Base-by-base conservation (phyloP, 92 coral and sea anemone genomes). In the Phenganax stokvisi region DNA sequence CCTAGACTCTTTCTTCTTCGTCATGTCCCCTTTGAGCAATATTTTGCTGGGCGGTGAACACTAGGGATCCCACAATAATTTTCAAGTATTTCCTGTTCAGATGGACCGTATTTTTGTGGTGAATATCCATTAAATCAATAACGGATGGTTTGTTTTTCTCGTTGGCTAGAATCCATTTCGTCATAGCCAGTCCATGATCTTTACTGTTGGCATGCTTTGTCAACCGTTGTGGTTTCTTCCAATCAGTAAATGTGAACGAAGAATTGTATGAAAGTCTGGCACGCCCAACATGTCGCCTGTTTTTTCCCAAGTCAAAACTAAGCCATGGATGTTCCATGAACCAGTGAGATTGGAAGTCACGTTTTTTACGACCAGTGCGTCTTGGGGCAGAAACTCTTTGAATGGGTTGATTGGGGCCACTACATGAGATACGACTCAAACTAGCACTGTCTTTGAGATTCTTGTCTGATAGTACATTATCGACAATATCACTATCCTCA, bases 271-370 rank as follows among this genome's bases (percentile, higher is more conserved):
- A 37, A 37, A 37, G 47, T 37, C 47, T 37, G 47, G 47, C 47
- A 37, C 47, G 47, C 47, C 47, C 47, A 37, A 37, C 47, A 37
- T 37, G 47, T 37, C 47, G 47, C 47, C 47, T 37, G 47, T 1
- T 37, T 37, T 37, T 37, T 37, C 47, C 5, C 13, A 13, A 6
- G 8, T 61, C 76, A 82, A 84, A 89, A 81, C 87, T 89, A 29
- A 89, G 65, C 90, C 92, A 89, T 25, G 90, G 88, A 64, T 58
- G 85, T 68, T 89, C 86, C 25, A 56, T 89, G 65, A 89, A 89
- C 92, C 92, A 89, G 62, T 79, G 86, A n/a, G 84, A 70, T 54
- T 87, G 83, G 76, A 89, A 89, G 7, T 88, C 78, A 54, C 86
- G 90, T 64, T 80, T 83, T 77, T 82, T 83, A 54, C 76, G 51